Evolutionary conservation across 2,888 invertebrate species (phyloP).

Genomic region (Agrochola litura): DNA sequence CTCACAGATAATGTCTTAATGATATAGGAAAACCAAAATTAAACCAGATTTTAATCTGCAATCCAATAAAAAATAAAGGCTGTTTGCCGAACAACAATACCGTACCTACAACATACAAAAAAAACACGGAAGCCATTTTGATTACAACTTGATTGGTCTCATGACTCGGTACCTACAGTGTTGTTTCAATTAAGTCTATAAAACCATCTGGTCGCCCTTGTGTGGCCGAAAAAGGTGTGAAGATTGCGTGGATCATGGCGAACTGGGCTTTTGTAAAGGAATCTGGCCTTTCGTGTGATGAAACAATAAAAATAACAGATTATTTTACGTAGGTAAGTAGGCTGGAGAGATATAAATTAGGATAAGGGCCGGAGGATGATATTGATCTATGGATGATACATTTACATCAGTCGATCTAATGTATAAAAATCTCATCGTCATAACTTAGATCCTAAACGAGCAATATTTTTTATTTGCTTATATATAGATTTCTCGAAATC

Average conservation of each 20-base stretch:
- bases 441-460: no score
- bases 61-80: slow-evolving; percentile 25
- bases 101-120: background rate
- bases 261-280: slow-evolving; percentile 17
- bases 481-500: no score
- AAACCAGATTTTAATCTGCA: slow-evolving; percentile 38
- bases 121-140: slow-evolving; percentile 60
- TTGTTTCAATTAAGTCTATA: slow-evolving; percentile 37
- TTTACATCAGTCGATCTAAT: background rate
- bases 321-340: background rate
- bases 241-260: slow-evolving; percentile 51
- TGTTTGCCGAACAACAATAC: slow-evolving; percentile 29
- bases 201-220: slow-evolving; percentile 57
- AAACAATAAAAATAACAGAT: slow-evolving; percentile 3
- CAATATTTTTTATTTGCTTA: no score
- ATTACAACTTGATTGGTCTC: slow-evolving; percentile 46
- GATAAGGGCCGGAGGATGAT: no score
- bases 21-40: slow-evolving; percentile 31
- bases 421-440: background rate
- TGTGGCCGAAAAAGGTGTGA: slow-evolving; percentile 47
- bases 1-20: slow-evolving; percentile 26
- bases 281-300: slow-evolving; percentile 16
- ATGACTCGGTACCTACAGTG: slow-evolving; percentile 16
- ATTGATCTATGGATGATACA: background rate
- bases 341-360: background rate